Base-by-base conservation (phyloP, 2,113 vertebrate species). In the Triplophysa siluroides region DNA sequence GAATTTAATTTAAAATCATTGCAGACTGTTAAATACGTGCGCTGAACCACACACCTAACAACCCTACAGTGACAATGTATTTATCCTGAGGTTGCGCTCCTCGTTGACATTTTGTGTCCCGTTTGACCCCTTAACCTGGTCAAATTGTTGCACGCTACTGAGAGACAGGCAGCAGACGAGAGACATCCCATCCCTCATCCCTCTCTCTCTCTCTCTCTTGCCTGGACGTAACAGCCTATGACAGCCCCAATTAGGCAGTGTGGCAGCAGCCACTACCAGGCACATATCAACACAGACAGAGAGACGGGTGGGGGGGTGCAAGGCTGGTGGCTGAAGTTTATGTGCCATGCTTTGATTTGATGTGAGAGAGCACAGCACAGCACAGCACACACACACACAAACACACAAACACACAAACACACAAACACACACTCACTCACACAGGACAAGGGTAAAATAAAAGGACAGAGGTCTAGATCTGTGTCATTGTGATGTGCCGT, bases 401-500 rank as follows among this genome's bases (percentile, higher is more conserved):
- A 84, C 73, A 9, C 61, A 43, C 26, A 73, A 66, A 81, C 83
- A 81, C 81, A 88, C 79, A 86, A 80, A 77, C 82, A 84, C 75
- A 9, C 58, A 43, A 3, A 29, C 29, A 73, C 69, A 81, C 84
- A 81, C 81, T 87, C 79, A 87, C 81, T 75, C 82, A 84, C 75
- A 8, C 61, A 43, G 84, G 26, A 60, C 72, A 75, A 82, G 65
- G 88, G 83, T 86, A 86, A 89, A 85, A 89, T 84, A 86, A 89
- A 79, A 85, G 87, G 88, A 90, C 89, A 90, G 89, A 80, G 80
- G 88, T 90, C 90, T 89, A 89, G 86, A 90, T 89, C 88, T 86
- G 87, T 90, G 90, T 92, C 92, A 90, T 82, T 76, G 86, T 89
- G 88, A 83, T 88, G 85, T 86, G 85, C 83, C 83, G 85, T 93